These are phyloP conservation scores for Drosophila fungiperda DNA, from an alignment of 2,888 invertebrate genomes.

Conservation along the genomic window DNA sequence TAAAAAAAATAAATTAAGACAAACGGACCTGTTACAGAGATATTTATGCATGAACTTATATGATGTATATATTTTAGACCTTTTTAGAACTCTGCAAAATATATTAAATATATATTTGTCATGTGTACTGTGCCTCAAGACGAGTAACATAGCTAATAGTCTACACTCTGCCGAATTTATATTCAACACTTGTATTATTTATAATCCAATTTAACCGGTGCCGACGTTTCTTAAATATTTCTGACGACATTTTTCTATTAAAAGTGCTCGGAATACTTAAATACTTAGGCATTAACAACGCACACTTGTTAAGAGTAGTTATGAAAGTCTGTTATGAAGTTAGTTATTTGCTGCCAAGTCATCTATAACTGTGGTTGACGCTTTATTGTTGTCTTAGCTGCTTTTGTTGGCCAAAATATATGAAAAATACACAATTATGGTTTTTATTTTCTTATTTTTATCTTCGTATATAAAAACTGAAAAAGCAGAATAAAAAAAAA, in stretches of 20 bases:
- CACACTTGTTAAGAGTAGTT: neutral
- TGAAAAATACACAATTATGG: slow-evolving; percentile 38
- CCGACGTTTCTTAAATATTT: slow-evolving; percentile 17
- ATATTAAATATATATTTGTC: neutral
- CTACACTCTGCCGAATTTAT: neutral
- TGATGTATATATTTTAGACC: neutral
- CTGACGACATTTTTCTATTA: slow-evolving; percentile 35
- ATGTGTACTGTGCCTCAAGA: neutral
- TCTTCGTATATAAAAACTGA: slow-evolving; percentile 47
- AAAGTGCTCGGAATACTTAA: slow-evolving; percentile 27
- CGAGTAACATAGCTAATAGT: neutral
- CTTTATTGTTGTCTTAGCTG: slow-evolving; percentile 24
- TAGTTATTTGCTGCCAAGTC: slow-evolving; percentile 28
- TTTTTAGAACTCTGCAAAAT: neutral
- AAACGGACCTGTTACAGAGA: neutral
- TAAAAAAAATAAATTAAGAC: neutral
- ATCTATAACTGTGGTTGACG: slow-evolving; percentile 57
- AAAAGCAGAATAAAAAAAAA: slow-evolving; percentile 1
- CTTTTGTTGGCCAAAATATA: slow-evolving; percentile 46
- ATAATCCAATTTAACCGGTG: slow-evolving; percentile 60
- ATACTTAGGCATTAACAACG: neutral
- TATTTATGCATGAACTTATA: neutral
- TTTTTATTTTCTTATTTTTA: slow-evolving; percentile 26
- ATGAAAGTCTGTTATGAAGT: slow-evolving; percentile 12
- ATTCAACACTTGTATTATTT: slow-evolving; percentile 27